Evolutionary conservation across 2,797 vertebrate species (phyloP), one percentile per base, ranked within the genome.

Genomic region (Scyliorhinus canicula): DNA sequence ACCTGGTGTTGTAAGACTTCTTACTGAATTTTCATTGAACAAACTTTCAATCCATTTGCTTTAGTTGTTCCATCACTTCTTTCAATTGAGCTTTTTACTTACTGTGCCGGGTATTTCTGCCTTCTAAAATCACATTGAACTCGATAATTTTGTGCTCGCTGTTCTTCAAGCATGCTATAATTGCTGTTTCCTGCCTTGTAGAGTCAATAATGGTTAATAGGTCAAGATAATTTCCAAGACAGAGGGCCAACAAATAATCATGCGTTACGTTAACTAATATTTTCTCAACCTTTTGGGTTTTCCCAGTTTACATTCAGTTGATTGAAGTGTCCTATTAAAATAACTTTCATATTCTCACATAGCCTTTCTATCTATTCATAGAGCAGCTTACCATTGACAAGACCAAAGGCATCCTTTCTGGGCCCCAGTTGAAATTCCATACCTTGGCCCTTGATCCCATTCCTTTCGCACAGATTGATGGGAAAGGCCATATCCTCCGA

Each of bases 281-380:
- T 88, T 19, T 24, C 21, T 52, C 24, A 91, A 91, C 7, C 55
- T 63, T n/a, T 60, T 90, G 31, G n/a, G 57, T 40, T 91, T 63
- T 91, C 35, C 84, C 28, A n/a, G 84, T 86, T 55, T 31, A 63
- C n/a, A 91, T 90, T 90, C 57, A 60, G 55, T 63, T 90, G 86
- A 60, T 40, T 90, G 55, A 57, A 90, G 35, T 60, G 6, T 60
- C 86, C 55, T 16, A 60, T 86, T 52, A 85, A 85, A 85, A 47
- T 50, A 85, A 85, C 47, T 55, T 79, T 55, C 0, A 26, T 86
- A 57, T 90, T 90, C 6, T 90, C 55, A 60, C n/a, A 86, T 14
- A 60, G 3, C 5, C 55, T 21, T 90, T 2, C 31, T 60, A 21
- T 60, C 31, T 60, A 60, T 60, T 90, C 31, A 60, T 60, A 19